A percentile compares a stretch with the other conserved stretches of the same genome.
phyloP scores from a whole-genome alignment of 1,140 invertebrate genomes.

The Drosophila ananassae region DNA sequence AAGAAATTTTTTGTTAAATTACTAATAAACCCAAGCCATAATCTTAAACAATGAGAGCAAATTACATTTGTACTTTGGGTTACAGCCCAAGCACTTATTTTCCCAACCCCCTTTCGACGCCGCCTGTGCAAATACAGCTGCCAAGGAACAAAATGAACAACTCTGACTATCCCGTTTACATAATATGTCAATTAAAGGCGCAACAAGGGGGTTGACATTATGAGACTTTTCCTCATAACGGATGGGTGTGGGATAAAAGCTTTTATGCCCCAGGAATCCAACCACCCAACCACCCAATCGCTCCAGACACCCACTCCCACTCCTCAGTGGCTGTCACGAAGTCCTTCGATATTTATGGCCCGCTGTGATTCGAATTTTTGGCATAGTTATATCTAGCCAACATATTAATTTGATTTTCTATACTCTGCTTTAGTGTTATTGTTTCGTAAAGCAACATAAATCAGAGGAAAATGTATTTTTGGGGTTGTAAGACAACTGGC shows the following conservation, averaged over 20 bases:
- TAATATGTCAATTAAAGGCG: conserved; percentile 75
- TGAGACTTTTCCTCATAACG: neutral
- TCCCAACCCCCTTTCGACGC: conserved; percentile 12
- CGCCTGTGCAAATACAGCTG: conserved; percentile 38
- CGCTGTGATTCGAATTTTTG: conserved; percentile 36
- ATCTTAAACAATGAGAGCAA: neutral
- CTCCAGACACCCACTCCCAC: neutral
- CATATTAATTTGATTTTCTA: conserved; percentile 50
- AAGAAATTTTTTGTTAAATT: too few relatives aligned
- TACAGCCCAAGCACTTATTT: conserved; percentile 8
- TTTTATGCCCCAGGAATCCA: conserved; percentile 19
- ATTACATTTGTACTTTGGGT: neutral
- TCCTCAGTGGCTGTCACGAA: conserved; percentile 2
- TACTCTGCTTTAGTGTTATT: conserved; percentile 19
- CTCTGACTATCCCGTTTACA: conserved; percentile 78
- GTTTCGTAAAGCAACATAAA: conserved; percentile 60
- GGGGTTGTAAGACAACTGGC: conserved; percentile 18
- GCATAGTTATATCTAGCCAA: conserved; percentile 34
- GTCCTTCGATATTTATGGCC: conserved; percentile 25
- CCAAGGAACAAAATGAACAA: conserved; percentile 42
- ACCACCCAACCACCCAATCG: neutral
- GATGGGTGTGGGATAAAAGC: conserved; percentile 18
- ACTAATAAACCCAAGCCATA: too few relatives aligned
- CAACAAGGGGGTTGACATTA: conserved; percentile 7
- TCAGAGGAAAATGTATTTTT: conserved; percentile 45